Percentiles rank a stretch among this genome's conserved stretches.
phyloP scores from a whole-genome alignment of 92 coral and sea anemone species.

The Bergia puertoricense region DNA sequence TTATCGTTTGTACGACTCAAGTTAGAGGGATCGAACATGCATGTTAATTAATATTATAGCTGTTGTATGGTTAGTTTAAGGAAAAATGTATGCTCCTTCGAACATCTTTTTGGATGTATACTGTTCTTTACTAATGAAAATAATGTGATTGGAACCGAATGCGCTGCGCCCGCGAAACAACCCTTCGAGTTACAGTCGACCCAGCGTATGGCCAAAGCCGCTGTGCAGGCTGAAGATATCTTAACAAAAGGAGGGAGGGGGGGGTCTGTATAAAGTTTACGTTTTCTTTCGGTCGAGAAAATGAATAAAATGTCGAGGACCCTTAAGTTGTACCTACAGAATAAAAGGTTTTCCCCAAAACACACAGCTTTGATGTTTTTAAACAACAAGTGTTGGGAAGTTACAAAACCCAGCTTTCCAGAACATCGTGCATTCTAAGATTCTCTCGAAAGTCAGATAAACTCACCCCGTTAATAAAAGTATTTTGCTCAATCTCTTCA shows the following conservation, averaged over 20 bases:
- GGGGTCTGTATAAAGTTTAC: too few relatives aligned
- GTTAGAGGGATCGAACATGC: background rate
- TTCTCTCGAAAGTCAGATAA: constrained; percentile 63
- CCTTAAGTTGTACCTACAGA: background rate
- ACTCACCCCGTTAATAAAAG: constrained; percentile 34
- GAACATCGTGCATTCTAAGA: constrained; percentile 61
- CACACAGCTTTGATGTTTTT: background rate
- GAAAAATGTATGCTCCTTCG: too few relatives aligned
- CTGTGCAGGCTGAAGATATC: too few relatives aligned
- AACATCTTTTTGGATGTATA: too few relatives aligned
- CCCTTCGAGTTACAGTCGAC: background rate
- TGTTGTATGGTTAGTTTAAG: background rate
- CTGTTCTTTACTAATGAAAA: too few relatives aligned
- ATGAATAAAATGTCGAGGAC: too few relatives aligned
- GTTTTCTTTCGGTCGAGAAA: too few relatives aligned
- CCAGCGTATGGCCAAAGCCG: too few relatives aligned
- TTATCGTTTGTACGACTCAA: too few relatives aligned
- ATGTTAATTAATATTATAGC: background rate
- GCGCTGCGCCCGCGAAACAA: too few relatives aligned
- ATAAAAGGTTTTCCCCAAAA: background rate
- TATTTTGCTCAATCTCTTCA: constrained; percentile 63
- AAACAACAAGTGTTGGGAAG: background rate
- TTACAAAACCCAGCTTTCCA: constrained; percentile 66
- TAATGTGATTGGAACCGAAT: too few relatives aligned
- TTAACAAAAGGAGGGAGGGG: too few relatives aligned